Evolutionary conservation across 1,140 invertebrate genomes (phyloP), one percentile per base, ranked within the genome.

Genomic region (Anastrepha ludens): DNA sequence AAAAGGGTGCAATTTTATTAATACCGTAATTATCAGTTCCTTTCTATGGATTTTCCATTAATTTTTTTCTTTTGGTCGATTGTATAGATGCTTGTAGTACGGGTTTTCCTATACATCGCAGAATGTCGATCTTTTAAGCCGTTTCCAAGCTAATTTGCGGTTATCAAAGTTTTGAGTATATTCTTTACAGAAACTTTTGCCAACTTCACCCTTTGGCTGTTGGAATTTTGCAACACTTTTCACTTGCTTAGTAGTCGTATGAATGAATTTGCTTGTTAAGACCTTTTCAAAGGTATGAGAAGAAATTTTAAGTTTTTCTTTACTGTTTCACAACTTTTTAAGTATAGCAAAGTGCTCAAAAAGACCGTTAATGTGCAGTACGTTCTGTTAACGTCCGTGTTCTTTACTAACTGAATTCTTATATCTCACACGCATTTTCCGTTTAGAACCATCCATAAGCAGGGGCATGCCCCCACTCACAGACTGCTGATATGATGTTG

Each of bases 371-470:
- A 55, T 81, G 44, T 58, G 47, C 2, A 55, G n/a, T 55, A 74
- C 44, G 74, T 55, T 81, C 44, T 81, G 74, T n/a, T 55, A 55
- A 55, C 74, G n/a, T 81, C 47, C 74, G 47, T 41, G 74, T 81
- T 81, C 74, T 29, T 81, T 17, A 7, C 17, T 9, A 81, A 81
- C 74, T 81, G 55, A 81, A 81, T 81, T 81, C 47, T 81, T 81
- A 55, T 55, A 81, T 50, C 47, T 81, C 74, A 20, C 47, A 81
- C 47, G 44, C 47, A 81, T 55, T 81, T 81, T 81, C 74, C 44
- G 20, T 81, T 55, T 81, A 55, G n/a, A n/a, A 81, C n/a, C 20
- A 81, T 50, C 74, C n/a, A 81, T 47, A 6, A 74, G 67, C 67
- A 15, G 41, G 44, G 5, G 8, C 39, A 17, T 9, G 41, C 47